Conservation (phyloP, 2,888 invertebrate genomes). For the Apamea epomidion region DNA sequence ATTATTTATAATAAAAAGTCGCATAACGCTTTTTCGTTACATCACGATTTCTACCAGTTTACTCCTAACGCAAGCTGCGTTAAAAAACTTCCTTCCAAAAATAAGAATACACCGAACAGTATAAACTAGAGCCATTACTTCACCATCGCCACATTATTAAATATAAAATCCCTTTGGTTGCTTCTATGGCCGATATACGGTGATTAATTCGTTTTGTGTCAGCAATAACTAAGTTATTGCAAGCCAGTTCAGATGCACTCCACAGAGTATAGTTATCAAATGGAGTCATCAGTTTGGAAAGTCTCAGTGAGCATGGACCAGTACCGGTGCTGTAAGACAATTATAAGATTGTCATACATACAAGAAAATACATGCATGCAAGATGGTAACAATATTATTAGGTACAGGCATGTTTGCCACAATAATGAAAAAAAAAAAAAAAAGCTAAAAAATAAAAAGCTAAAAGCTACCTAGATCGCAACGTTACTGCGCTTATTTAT, state of each 20-base stretch:
- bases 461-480: too few relatives aligned
- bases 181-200: constrained; percentile 39
- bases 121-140: constrained; percentile 16
- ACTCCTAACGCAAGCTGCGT: neutral
- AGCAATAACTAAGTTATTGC: constrained; percentile 68
- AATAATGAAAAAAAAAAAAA: too few relatives aligned
- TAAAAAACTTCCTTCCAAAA: neutral
- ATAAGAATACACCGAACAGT: neutral
- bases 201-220: constrained; percentile 70
- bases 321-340: neutral
- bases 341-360: too few relatives aligned
- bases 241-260: constrained; percentile 46
- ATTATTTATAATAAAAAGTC: too few relatives aligned
- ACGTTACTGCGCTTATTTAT: neutral
- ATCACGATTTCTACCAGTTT: too few relatives aligned
- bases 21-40: too few relatives aligned
- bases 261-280: constrained; percentile 28
- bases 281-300: constrained; percentile 19
- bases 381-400: too few relatives aligned
- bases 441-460: too few relatives aligned
- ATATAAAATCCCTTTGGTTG: constrained; percentile 42
- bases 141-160: constrained; percentile 49
- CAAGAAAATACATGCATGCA: too few relatives aligned
- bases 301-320: neutral
- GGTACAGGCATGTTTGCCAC: too few relatives aligned